Evolutionary conservation across 2,888 invertebrate genomes (phyloP).

Genomic region (Morinoia aosen): DNA sequence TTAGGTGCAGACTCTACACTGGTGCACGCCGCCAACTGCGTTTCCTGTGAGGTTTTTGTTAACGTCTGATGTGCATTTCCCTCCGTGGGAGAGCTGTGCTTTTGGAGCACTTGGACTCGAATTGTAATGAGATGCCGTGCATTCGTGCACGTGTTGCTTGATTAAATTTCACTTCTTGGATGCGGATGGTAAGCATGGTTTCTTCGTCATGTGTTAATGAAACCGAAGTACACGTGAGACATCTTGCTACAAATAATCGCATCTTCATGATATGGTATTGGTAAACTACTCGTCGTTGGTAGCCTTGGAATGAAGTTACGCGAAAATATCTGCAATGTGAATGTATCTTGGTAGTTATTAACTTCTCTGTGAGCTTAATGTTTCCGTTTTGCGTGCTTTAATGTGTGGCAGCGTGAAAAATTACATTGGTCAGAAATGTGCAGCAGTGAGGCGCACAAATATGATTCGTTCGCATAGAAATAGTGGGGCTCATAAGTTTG

Average conservation of each 20-base stretch:
- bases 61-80: not conserved
- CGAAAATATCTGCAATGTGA: not conserved
- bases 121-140: not conserved
- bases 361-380: not conserved
- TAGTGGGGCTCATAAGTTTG: not conserved
- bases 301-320: not conserved
- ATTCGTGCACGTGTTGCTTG: not conserved
- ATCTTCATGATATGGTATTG: not conserved
- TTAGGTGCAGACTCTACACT: not conserved
- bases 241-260: not conserved
- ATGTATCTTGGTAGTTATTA: not conserved
- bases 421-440: not conserved
- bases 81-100: conserved; percentile 1
- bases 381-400: not conserved
- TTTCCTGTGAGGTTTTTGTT: not conserved
- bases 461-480: not conserved
- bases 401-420: not conserved
- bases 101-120: not conserved
- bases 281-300: not conserved
- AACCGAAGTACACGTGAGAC: not conserved
- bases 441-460: not conserved
- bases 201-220: not conserved
- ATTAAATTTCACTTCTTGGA: not conserved
- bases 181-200: not conserved
- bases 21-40: not conserved